Evolutionary conservation across 2,888 invertebrate species (phyloP), one percentile per base, ranked within the genome.

Genomic region (Altica lythri): DNA sequence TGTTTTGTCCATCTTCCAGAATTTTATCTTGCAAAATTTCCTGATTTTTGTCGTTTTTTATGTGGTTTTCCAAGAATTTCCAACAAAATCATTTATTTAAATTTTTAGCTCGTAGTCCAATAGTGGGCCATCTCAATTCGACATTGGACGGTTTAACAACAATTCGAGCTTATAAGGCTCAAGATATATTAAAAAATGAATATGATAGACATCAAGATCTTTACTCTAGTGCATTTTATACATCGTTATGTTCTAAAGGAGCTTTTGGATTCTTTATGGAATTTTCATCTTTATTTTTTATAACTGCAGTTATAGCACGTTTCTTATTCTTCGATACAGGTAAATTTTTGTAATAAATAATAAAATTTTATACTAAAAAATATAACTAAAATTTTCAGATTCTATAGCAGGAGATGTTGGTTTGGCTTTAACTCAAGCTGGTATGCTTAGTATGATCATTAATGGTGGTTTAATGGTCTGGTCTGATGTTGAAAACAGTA

Each of bases 401-500:
- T 55, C 64, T 16, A 43, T 55, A 8, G 64, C 68, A 19, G 70
- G 79, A 4, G 74, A 78, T 55, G 79, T 79, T 1, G 81, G 80
- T 13, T 63, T 81, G 19, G 76, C 79, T 2, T 73, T 81, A 16
- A 78, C 79, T 0, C 80, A 80, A 68, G 72, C 77, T 2, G 70
- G 78, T 14, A 63, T 68, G 1, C 79, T 91, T 56, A 88, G 89
- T 0, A 87, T 88, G n/a, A 75, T 78, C 73, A 61, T 83, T 63
- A 82, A 83, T 68, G 82, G 80, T 80, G 81, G 79, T 2, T 77
- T 84, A 34, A 80, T 94, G 4, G 94, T 95, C 74, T 92, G 92
- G 65, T 90, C 95, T 0, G 95, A 95, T 73, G 74, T 74, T 4
- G 76, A 76, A 73, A 92, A 90, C 69, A 87, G 86, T 62, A 90